Evolutionary conservation across 2,797 vertebrate genomes (phyloP), one percentile per base, ranked within the genome.

Genomic region (Cichlasoma orientale): DNA sequence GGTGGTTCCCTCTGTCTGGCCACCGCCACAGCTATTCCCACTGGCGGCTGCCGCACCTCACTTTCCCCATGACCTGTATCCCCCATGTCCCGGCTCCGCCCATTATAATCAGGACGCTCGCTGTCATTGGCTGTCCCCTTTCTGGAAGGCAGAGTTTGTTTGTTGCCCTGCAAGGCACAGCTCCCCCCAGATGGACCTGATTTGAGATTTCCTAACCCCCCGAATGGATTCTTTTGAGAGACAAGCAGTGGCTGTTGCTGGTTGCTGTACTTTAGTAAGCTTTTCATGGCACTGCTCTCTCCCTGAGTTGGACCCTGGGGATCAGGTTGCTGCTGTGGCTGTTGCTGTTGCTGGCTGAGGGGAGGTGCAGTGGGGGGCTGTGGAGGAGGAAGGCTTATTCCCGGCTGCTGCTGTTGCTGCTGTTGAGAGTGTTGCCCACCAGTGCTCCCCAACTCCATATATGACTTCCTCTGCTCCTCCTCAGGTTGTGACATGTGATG

Each of bases 241-340:
- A 97, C 89, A 83, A 80, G 95, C 93, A 95, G 97, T 90, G 55
- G 97, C 94, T 94, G 95, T 82, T 95, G 95, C 90, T 98, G 98
- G 90, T 95, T 97, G 95, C 98, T 98, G 92, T 99, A 99, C 82
- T 98, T 98, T 5, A 99, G 95, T 82, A 99, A 94, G 92, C 95
- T 97, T 92, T 98, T 98, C 97, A 98, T 98, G 91, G 98, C 98
- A 0, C 96, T 98, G 72, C 95, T 96, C 89, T 99, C 98, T 0
- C 95, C 97, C 0, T 97, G 95, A 75, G 89, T 88, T 63, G 88
- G 87, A 75, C 87, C 91, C 77, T 95, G 90, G 73, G 92, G 81
- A 73, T 95, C 94, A 68, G 93, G 87, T 80, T 94, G 94, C 83
- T 92, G 93, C 84, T 95, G 93, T 56, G 82, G 83, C 61, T 90